Conservation (phyloP, 2,797 vertebrate genomes). For the Moxostoma hubbsi region DNA sequence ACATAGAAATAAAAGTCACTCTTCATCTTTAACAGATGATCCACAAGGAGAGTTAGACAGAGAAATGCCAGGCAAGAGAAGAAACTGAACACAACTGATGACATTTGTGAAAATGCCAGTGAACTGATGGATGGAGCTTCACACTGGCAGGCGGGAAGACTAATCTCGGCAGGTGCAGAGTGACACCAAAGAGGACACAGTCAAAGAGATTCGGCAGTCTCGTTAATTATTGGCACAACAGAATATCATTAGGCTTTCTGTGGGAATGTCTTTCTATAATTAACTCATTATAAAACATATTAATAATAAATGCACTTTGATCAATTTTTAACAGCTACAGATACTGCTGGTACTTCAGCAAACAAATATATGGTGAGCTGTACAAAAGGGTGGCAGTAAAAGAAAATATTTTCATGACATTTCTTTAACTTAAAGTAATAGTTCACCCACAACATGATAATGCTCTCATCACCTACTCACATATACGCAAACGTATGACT, state of each 20-base stretch:
- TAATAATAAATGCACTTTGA: conserved; percentile 75
- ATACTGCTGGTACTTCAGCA: conserved; percentile 52
- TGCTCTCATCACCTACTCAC: no score
- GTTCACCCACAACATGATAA: no score
- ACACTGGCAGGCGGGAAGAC: conserved; percentile 38
- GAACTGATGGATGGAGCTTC: conserved; percentile 45
- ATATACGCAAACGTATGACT: no score
- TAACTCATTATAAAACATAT: conserved; percentile 66
- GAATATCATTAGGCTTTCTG: conserved; percentile 74
- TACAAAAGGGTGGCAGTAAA: conserved; percentile 47
- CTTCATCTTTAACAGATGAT: not conserved
- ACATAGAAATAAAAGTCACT: no score
- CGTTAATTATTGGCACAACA: conserved; percentile 60
- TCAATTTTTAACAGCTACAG: conserved; percentile 68
- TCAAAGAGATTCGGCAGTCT: conserved; percentile 61
- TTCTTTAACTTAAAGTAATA: not conserved
- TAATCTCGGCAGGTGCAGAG: conserved; percentile 45
- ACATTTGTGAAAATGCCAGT: conserved; percentile 58
- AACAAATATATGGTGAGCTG: conserved; percentile 59
- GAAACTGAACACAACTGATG: conserved; percentile 43
- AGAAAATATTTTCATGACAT: not conserved
- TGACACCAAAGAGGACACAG: conserved; percentile 55
- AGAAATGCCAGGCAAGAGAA: conserved; percentile 4
- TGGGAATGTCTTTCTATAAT: conserved; percentile 77
- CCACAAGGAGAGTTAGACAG: conserved; percentile 26